Evolutionary conservation across 2,113 vertebrate genomes (phyloP).

Genomic region (Pionites leucogaster): DNA sequence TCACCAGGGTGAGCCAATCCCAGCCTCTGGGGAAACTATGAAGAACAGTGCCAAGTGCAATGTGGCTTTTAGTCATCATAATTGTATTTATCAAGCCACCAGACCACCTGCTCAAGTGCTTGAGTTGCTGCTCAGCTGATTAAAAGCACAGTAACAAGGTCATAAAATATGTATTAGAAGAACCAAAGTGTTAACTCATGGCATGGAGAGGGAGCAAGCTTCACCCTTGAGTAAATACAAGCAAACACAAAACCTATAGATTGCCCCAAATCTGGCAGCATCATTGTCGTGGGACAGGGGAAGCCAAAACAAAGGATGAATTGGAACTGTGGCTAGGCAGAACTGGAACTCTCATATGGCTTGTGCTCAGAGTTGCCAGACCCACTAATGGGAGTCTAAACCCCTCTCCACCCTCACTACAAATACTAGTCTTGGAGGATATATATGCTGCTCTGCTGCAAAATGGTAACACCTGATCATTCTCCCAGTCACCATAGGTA

Average conservation of each 20-base stretch:
- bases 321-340: rapidly evolving
- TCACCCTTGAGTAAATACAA: not conserved
- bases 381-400: not conserved
- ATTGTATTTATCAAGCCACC: conserved; percentile 49
- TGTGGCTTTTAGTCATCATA: conserved; percentile 41
- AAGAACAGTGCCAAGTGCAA: not conserved
- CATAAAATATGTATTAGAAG: conserved; percentile 62
- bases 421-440: not conserved
- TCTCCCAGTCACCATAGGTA: conserved; percentile 24
- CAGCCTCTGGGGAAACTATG: not conserved
- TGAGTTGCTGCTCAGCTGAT: not conserved
- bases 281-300: too few species aligned
- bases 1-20: not conserved
- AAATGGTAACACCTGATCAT: not conserved
- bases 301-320: not conserved
- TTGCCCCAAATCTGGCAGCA: not conserved
- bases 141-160: not conserved
- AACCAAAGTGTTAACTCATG: not conserved
- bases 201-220: not conserved
- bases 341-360: not conserved
- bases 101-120: conserved; percentile 49
- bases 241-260: not conserved
- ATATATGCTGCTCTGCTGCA: not conserved
- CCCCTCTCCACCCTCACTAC: not conserved
- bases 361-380: not conserved